Conservation (phyloP, 2,888 invertebrate genomes). For the Monopis laevigella region DNA sequence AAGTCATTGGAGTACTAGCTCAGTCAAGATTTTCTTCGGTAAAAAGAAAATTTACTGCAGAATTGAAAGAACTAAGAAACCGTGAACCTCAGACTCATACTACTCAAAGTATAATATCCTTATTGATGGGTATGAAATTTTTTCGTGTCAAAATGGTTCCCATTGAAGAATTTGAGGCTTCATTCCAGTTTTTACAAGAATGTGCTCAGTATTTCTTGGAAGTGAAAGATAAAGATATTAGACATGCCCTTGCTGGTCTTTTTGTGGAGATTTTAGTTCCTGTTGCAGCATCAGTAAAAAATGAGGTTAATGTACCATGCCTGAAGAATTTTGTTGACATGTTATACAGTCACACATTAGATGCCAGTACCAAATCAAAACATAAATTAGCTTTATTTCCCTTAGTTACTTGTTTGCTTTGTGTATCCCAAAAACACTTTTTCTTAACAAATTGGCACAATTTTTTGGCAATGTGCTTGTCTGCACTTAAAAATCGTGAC, state of each 20-base stretch:
- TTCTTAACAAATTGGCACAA: conserved; percentile 98
- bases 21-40: conserved; percentile 94
- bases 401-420: conserved; percentile 95
- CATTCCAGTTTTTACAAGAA: conserved; percentile 98
- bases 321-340: conserved; percentile 98
- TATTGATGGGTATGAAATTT: conserved; percentile 99
- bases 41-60: conserved; percentile 89
- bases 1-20: conserved; percentile 95
- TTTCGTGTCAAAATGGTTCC: conserved; percentile 96
- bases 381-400: conserved; percentile 97
- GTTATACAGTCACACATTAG: conserved; percentile 94
- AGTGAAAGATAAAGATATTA: conserved; percentile 97
- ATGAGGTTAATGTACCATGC: conserved; percentile 99
- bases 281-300: conserved; percentile 98
- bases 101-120: conserved; percentile 94
- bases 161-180: conserved; percentile 98
- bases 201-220: conserved; percentile 98
- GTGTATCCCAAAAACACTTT: conserved; percentile 97
- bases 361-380: conserved; percentile 97
- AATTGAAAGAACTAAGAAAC: conserved; percentile 80
- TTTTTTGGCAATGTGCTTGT: conserved; percentile 96
- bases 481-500: conserved; percentile 96
- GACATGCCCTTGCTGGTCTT: conserved; percentile 96
- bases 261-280: conserved; percentile 99
- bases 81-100: conserved; percentile 91